Percentiles rank a stretch among this genome's conserved stretches.
These are phyloP conservation scores for Acomys russatus DNA, from an alignment of 2,797 vertebrate species.

Conservation along the genomic window DNA sequence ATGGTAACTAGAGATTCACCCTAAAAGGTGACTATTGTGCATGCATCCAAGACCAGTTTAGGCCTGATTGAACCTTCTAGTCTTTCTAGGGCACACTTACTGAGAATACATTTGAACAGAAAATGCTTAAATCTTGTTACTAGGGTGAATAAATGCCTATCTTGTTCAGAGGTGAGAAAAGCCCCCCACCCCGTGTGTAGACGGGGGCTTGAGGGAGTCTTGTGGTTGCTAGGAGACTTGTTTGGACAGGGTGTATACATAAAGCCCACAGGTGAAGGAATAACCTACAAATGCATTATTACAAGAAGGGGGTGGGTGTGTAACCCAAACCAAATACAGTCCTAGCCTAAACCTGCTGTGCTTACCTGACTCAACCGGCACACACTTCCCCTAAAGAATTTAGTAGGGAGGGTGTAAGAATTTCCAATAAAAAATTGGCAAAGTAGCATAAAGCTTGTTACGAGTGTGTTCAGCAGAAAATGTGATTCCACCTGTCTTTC, in stretches of 20 bases:
- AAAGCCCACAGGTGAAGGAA: not conserved
- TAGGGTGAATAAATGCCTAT: not conserved
- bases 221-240: not conserved
- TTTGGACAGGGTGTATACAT: not conserved
- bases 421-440: slow-evolving; percentile 3
- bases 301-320: not conserved
- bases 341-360: not conserved
- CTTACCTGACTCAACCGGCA: not conserved
- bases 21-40: not conserved
- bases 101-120: not conserved
- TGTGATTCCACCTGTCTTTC: not conserved
- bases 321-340: not conserved
- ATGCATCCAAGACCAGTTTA: not conserved
- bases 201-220: not conserved
- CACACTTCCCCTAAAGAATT: not conserved
- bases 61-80: no score
- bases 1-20: not conserved
- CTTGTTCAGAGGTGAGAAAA: not conserved
- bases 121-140: not conserved
- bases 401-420: not conserved
- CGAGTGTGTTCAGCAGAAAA: not conserved
- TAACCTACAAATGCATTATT: not conserved
- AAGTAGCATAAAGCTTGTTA: slow-evolving; percentile 13
- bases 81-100: not conserved
- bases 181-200: not conserved